Percentiles rank a stretch among this genome's conserved stretches.
Evolutionary conservation across 2,113 vertebrate species (phyloP).

Genomic region (Tangachromis dhanisi): DNA sequence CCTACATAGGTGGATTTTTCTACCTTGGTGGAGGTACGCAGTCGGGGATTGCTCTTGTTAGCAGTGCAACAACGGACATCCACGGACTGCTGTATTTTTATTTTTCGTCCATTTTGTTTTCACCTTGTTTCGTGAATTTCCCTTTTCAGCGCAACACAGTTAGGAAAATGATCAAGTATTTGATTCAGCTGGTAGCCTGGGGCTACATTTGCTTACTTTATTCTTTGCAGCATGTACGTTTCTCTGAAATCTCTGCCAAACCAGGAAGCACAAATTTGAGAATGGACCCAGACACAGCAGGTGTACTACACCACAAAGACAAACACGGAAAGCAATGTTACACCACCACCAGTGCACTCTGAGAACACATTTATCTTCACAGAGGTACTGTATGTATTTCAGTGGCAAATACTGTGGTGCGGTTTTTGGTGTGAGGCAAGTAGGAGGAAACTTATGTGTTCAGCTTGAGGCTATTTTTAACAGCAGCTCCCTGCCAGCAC

Average conservation of each 20-base stretch:
- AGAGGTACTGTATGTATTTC: constrained; percentile 4
- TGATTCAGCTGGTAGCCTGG: background rate
- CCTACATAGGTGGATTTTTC: background rate
- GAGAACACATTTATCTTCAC: constrained; percentile 16
- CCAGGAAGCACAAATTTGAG: background rate
- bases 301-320: constrained; percentile 22
- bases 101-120: background rate
- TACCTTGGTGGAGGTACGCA: background rate
- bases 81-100: background rate
- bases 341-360: background rate
- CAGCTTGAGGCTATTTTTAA: constrained; percentile 62
- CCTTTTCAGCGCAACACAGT: background rate
- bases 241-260: constrained; percentile 12
- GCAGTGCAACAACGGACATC: background rate
- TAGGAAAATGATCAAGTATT: background rate
- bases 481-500: constrained; percentile 31
- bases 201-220: background rate
- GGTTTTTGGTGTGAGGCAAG: constrained; percentile 32
- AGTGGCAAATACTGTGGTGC: background rate
- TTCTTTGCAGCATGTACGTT: constrained; percentile 1
- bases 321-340: constrained; percentile 14
- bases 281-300: constrained; percentile 25
- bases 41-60: background rate
- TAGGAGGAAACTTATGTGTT: constrained; percentile 42
- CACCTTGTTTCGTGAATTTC: background rate